A percentile compares a stretch with the other conserved stretches of the same genome.
Conservation (phyloP, 2,113 vertebrate species). For the Loxodonta africana region DNA sequence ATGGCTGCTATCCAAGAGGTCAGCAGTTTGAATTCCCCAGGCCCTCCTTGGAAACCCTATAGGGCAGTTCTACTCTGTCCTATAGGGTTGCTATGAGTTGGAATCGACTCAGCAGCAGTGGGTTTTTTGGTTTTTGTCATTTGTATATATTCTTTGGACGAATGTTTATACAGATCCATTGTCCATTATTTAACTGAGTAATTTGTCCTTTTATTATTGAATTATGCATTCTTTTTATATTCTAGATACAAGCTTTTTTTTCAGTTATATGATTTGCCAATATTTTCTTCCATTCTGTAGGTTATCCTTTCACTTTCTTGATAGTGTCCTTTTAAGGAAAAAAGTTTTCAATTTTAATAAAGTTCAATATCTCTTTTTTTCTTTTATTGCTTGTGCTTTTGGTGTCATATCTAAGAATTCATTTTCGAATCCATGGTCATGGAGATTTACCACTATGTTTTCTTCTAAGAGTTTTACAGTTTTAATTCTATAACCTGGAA, state of each 20-base stretch:
- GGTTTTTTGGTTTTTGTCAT: too few species aligned
- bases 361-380: not conserved
- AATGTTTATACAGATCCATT: not conserved
- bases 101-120: too few species aligned
- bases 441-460: not conserved
- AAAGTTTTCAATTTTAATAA: slow-evolving; percentile 14
- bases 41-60: too few species aligned
- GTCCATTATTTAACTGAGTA: not conserved
- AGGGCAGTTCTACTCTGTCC: too few species aligned
- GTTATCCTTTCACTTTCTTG: not conserved
- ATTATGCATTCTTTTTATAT: not conserved
- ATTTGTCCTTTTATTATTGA: not conserved
- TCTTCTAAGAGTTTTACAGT: not conserved
- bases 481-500: not conserved
- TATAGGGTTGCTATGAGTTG: too few species aligned
- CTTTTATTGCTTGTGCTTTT: not conserved
- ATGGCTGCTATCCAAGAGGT: too few species aligned
- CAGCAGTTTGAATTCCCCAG: too few species aligned
- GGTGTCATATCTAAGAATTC: not conserved
- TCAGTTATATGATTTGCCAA: not conserved
- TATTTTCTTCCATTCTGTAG: not conserved
- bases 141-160: not conserved
- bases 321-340: not conserved
- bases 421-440: not conserved
- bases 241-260: not conserved